These are phyloP conservation scores for Muscicapa adusta DNA, from an alignment of 2,113 vertebrate species.

Conservation along the genomic window DNA sequence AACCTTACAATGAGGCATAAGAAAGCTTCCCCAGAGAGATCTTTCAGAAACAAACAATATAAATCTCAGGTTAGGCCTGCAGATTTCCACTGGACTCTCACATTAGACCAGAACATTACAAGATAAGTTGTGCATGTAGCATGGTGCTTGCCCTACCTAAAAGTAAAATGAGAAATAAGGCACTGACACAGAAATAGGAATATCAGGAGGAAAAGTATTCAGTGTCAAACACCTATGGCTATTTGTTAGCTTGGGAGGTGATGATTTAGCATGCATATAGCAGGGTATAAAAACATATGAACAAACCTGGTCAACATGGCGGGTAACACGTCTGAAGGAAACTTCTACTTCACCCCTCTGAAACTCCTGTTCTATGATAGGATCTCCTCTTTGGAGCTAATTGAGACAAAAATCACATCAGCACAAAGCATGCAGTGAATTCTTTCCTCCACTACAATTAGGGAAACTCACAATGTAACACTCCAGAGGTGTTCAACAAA, in stretches of 20 bases:
- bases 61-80: background rate
- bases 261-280: background rate
- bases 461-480: background rate
- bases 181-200: background rate
- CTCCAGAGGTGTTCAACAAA: background rate
- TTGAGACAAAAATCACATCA: background rate
- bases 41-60: background rate
- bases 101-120: background rate
- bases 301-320: conserved; percentile 74
- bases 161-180: background rate
- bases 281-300: background rate
- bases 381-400: conserved; percentile 75
- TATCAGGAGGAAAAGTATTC: background rate
- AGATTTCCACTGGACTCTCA: background rate
- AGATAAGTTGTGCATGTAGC: background rate
- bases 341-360: conserved; percentile 53
- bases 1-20: background rate
- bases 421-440: background rate
- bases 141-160: background rate
- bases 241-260: background rate
- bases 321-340: conserved; percentile 67
- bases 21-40: background rate
- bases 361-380: conserved; percentile 64
- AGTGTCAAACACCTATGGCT: background rate
- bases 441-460: background rate